Evolutionary conservation across 1,140 invertebrate species (phyloP).

Genomic region (Drosophila hydei): DNA sequence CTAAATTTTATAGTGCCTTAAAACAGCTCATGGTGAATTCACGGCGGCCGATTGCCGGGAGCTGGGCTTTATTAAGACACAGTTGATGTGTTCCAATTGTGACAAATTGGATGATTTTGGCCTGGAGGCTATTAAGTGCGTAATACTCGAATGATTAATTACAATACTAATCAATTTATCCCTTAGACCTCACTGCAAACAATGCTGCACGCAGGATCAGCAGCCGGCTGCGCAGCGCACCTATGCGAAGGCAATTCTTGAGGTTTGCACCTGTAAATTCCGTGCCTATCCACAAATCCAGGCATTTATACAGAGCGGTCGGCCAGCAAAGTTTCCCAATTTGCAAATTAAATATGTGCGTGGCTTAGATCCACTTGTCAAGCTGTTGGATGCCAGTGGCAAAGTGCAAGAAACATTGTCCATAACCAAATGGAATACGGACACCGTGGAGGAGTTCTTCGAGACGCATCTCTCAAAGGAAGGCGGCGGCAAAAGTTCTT

Average conservation of each 20-base stretch:
- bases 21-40: constrained; percentile 51
- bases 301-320: constrained; percentile 96
- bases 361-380: constrained; percentile 96
- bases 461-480: constrained; percentile 89
- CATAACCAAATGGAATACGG: constrained; percentile 98
- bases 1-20: constrained; percentile 22
- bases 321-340: constrained; percentile 93
- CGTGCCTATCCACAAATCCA: constrained; percentile 97
- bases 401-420: constrained; percentile 94
- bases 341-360: constrained; percentile 94
- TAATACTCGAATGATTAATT: constrained; percentile 11
- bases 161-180: background rate
- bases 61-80: constrained; percentile 94
- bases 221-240: constrained; percentile 87
- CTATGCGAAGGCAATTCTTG: constrained; percentile 93
- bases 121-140: constrained; percentile 88
- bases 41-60: constrained; percentile 88
- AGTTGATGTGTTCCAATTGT: constrained; percentile 94
- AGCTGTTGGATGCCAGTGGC: constrained; percentile 92
- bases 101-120: constrained; percentile 92
- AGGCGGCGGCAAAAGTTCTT: constrained; percentile 59
- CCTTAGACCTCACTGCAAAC: constrained; percentile 89
- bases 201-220: constrained; percentile 89
- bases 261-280: constrained; percentile 98
- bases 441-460: constrained; percentile 97